Base-by-base conservation (phyloP, 2,113 vertebrate genomes). In the Calonectris borealis region DNA sequence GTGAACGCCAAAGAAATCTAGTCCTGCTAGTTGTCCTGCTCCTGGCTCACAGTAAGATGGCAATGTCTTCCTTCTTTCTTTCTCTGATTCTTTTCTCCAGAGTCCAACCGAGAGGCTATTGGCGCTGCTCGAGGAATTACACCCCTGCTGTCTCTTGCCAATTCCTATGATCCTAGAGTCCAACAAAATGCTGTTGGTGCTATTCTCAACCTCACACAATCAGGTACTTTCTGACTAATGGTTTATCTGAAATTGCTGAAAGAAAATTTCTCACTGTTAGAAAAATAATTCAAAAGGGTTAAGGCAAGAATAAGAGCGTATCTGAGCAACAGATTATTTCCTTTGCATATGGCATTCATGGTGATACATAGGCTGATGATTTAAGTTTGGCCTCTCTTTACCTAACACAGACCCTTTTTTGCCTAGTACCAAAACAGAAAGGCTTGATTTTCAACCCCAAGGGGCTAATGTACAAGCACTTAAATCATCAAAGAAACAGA, bases 101-200 rank as follows among this genome's bases (percentile, higher is more conserved):
- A 98, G 78, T 98, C 97, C 80, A 98, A 98, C 94, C 96, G 32
- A 78, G 98, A 98, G 40, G 97, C 98, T 31, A 96, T 99, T 42
- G 95, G 95, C 4, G 86, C 97, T 88, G 96, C 96, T 80, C 95
- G 96, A 95, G 98, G 97, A 91, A 60, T 99, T 80, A 92, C 97
- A 42, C 98, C 98, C 16, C 83, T 99, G 5, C 83, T 98, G 55
- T 97, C 97, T 83, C 95, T 99, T 92, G 98, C 98, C 71, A 98
- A 97, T 51, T 98, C 98, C 69, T 98, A 95, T 11, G 98, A 99
- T 88, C 97, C 98, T 11, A 97, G 96, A 79, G 97, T 98, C n/a
- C 98, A 99, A 57, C 98, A 97, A 92, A 98, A 98, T 38, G 98
- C 98, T 77, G 97, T 98, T 46, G 98, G 98, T 93, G 98, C 98